Evolutionary conservation across 2,888 invertebrate species (phyloP), one percentile per base, ranked within the genome.

Genomic region (Himalopsyche anomala): DNA sequence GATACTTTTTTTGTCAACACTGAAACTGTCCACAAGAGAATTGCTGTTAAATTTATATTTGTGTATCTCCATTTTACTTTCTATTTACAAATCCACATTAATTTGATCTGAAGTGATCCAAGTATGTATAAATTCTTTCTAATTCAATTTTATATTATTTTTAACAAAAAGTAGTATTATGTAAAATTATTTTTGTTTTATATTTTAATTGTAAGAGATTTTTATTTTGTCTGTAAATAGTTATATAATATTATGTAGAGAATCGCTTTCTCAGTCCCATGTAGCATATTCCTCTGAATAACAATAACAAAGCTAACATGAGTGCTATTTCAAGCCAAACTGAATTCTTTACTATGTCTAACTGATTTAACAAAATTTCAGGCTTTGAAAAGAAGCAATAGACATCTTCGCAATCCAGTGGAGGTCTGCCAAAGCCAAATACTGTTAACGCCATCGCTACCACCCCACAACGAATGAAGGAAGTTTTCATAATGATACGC

Each of bases 361-460:
- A 89, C 89, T 94, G 95, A 89, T 93, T 93, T 0, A 95, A 89
- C 5, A 95, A 89, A 0, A 95, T 94, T 79, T 94, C 93, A 0
- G 95, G 95, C 90, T 95, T 94, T 12, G 94, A 92, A 89, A 95
- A 95, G 89, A 95, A 95, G 89, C 95, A 95, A 89, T 95, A 95
- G 51, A 95, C 91, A 0, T 95, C 94, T 17, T 91, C 90, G 89
- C 95, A 95, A 4, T 94, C 91, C 5, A 95, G 90, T 3, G 92
- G 92, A 74, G 92, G 91, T 15, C 95, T 91, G 84, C 93, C 93
- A 88, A 95, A 94, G 9, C 95, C 95, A 90, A 95, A 95, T 5
- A 95, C 92, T 0, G 94, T 93, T 2, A 95, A 90, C 0, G 95
- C 92, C 90, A 95, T 91, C 0, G 94, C 94, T 17, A 95, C 95